Percentiles rank a stretch among this genome's conserved stretches.
phyloP scores from a whole-genome alignment of 2,888 invertebrate species.

The Aspidiotus destructor region DNA sequence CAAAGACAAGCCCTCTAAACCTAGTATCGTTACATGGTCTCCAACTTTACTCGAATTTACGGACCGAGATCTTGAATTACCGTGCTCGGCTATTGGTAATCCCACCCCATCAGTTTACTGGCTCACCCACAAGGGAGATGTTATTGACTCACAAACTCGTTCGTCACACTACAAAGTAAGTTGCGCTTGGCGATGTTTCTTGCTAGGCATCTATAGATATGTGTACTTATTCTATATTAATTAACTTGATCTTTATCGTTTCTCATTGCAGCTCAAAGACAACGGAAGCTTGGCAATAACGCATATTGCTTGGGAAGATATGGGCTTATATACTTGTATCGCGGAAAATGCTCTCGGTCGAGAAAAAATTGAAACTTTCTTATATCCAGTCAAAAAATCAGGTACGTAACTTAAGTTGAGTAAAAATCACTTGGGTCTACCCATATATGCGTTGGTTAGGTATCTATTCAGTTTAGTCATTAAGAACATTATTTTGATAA shows the following conservation, averaged over 20 bases:
- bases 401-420: background rate
- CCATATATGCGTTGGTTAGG: too few species aligned
- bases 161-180: conserved; percentile 25
- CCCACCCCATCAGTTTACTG: conserved; percentile 57
- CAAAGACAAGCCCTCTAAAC: conserved; percentile 17
- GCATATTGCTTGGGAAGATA: conserved; percentile 63
- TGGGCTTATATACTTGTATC: conserved; percentile 72
- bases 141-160: conserved; percentile 42
- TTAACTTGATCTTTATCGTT: background rate
- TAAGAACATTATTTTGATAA: too few species aligned
- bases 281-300: conserved; percentile 69
- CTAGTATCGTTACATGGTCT: conserved; percentile 47
- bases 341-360: conserved; percentile 57
- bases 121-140: conserved; percentile 51
- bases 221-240: background rate
- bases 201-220: background rate
- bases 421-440: too few species aligned
- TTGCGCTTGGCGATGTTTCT: background rate
- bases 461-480: too few species aligned
- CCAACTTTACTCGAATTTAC: conserved; percentile 49
- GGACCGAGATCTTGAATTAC: conserved; percentile 55
- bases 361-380: conserved; percentile 55
- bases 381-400: conserved; percentile 52
- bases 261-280: conserved; percentile 47
- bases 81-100: conserved; percentile 57